Conservation (phyloP, 2,113 vertebrate species). For the Oreochromis spilurus region DNA sequence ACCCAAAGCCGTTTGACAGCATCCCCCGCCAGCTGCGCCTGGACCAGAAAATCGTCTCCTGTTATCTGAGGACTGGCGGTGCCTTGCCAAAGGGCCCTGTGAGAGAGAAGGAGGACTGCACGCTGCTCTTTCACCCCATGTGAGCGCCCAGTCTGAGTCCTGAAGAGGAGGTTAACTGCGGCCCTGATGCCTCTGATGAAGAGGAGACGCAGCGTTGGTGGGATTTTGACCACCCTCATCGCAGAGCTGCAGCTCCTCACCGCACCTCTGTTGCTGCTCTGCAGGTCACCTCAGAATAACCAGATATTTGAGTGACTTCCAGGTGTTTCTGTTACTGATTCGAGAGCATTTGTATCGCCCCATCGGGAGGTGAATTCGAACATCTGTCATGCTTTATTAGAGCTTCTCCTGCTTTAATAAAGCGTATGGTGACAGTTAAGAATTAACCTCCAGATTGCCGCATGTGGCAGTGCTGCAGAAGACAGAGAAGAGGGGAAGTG, state of each 20-base stretch:
- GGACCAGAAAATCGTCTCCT: slow-evolving; percentile 89
- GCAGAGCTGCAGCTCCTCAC: background rate
- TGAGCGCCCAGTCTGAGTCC: slow-evolving; percentile 49
- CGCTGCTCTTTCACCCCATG: slow-evolving; percentile 87
- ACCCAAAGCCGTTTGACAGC: slow-evolving; percentile 91
- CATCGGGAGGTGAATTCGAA: background rate
- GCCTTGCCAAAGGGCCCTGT: slow-evolving; percentile 29
- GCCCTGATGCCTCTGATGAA: background rate
- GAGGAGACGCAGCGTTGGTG: background rate
- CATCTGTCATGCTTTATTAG: background rate
- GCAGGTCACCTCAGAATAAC: background rate
- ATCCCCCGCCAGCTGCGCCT: slow-evolving; percentile 87
- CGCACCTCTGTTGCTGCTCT: background rate
- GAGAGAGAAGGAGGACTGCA: slow-evolving; percentile 85
- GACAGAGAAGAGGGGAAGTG: background rate
- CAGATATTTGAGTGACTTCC: background rate
- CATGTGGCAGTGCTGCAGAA: background rate
- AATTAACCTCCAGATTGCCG: background rate
- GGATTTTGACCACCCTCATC: background rate
- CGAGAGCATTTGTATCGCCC: background rate
- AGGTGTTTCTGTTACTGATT: background rate
- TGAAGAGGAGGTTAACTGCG: background rate
- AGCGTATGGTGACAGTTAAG: background rate
- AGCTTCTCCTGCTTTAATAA: background rate
- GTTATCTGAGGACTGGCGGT: slow-evolving; percentile 78